Evolutionary conservation across 2,797 vertebrate genomes (phyloP).

Genomic region (Rhabdophis nuchalis): DNA sequence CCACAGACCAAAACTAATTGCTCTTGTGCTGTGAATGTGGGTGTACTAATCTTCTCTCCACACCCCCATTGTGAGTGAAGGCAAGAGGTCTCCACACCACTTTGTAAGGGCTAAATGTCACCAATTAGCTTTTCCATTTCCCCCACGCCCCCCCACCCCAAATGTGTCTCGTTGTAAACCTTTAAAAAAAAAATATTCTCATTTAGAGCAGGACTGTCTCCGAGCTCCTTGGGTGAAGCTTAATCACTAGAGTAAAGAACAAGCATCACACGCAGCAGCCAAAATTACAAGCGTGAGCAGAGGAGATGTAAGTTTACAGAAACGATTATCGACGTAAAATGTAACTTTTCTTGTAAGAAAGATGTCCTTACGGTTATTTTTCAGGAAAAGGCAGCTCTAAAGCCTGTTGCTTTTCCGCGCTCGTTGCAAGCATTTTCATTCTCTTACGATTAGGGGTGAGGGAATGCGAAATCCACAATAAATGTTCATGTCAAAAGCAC

Average conservation of each 20-base stretch:
- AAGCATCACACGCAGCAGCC: conserved; percentile 12
- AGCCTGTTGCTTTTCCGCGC: not conserved
- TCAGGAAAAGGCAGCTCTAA: not conserved
- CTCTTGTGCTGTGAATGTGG: conserved; percentile 18
- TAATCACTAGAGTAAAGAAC: conserved; percentile 6
- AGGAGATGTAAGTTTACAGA: conserved; percentile 5
- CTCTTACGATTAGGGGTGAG: fast-evolving
- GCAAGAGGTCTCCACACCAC: conserved; percentile 40
- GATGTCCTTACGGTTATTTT: conserved; percentile 8
- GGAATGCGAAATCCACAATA: not conserved
- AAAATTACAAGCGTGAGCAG: not conserved
- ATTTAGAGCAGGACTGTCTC: not conserved
- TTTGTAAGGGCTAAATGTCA: conserved; percentile 38
- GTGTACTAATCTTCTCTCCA: conserved; percentile 15
- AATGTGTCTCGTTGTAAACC: conserved; percentile 11
- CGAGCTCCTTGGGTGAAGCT: not conserved
- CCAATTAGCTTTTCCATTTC: not conserved
- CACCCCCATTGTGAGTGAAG: conserved; percentile 15
- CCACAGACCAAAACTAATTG: conserved; percentile 28
- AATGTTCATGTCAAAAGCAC: not conserved
- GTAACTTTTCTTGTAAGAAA: conserved; percentile 5
- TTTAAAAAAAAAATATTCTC: conserved; percentile 1
- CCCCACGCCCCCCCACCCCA: too few relatives aligned
- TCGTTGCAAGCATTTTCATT: conserved; percentile 21
- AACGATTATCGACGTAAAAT: conserved; percentile 18